Evolutionary conservation across 2,113 vertebrate species (phyloP), one percentile per base, ranked within the genome.

Genomic region (Aegotheles bennettii): DNA sequence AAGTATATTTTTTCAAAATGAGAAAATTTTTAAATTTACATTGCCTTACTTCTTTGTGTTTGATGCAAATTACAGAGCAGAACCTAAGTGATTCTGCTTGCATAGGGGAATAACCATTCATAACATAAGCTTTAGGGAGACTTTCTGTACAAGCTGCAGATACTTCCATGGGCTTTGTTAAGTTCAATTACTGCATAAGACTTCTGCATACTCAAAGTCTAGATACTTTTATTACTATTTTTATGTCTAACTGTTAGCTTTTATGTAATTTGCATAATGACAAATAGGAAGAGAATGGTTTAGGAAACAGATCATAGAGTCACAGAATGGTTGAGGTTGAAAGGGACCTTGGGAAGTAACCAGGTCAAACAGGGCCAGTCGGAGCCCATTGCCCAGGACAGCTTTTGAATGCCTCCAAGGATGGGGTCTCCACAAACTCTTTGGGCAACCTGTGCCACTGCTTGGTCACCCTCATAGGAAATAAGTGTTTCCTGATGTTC

Each of bases 361-460:
- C n/a, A 56, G 6, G 19, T 56, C 26, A n/a, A 13, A 12, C n/a
- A 67, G 36, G 20, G 12, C 8, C 31, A 59, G 9, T 4, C 48
- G 24, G 18, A 38, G 11, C 14, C 13, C 0, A 0, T 36, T 67
- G 18, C 16, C 26, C 35, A 57, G n/a, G 33, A 19, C 4, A 35
- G 14, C 3, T 35, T 78, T 26, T 47, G 10, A 23, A 51, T 56
- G 14, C 3, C 31, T 33, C 18, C 50, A 61, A 35, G 29, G 13
- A 74, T 4, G 5, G 13, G 2, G 3, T 40, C 5, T 36, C 12
- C 45, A 25, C 0, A 56, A n/a, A 1, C 8, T 35, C 59, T 48
- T 36, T 24, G 60, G 31, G 16, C 38, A 88, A 14, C 28, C 26
- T 67, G 7, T 24, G 25, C 8, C 15, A 3, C 3, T 60, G 17